Percentiles rank a stretch among this genome's conserved stretches.
Evolutionary conservation across 2,888 invertebrate species (phyloP).

Genomic region (Macrophya alboannulata): DNA sequence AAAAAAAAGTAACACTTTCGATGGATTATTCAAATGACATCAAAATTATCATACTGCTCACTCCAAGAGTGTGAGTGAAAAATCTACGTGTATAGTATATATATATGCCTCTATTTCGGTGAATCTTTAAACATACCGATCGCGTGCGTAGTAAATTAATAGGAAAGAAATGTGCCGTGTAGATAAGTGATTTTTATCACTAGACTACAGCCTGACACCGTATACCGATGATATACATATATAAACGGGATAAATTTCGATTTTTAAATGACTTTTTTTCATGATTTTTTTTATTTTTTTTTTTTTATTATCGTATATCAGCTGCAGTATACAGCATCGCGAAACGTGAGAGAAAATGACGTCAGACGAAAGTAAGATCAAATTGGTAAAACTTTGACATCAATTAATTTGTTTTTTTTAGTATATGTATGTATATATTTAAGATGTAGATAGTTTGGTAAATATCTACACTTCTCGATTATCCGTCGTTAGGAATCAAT

Average conservation of each 20-base stretch:
- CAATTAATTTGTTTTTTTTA: background rate
- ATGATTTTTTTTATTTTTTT: background rate
- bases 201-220: background rate
- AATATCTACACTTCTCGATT: background rate
- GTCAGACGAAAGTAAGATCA: conserved; percentile 37
- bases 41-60: background rate
- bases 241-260: background rate
- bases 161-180: background rate
- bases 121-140: background rate
- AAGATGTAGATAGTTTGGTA: background rate
- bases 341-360: conserved; percentile 5
- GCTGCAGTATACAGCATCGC: background rate
- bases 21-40: conserved; percentile 1
- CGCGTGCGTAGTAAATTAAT: background rate
- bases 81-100: background rate
- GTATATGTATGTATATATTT: too few relatives aligned
- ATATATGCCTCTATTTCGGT: background rate
- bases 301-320: too few relatives aligned
- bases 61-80: background rate
- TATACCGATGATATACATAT: background rate
- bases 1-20: background rate
- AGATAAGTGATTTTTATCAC: conserved; percentile 1
- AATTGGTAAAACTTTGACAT: background rate
- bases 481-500: background rate
- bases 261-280: background rate